Base-by-base conservation (phyloP, 2,888 invertebrate species). In the Heliconius aoede region DNA sequence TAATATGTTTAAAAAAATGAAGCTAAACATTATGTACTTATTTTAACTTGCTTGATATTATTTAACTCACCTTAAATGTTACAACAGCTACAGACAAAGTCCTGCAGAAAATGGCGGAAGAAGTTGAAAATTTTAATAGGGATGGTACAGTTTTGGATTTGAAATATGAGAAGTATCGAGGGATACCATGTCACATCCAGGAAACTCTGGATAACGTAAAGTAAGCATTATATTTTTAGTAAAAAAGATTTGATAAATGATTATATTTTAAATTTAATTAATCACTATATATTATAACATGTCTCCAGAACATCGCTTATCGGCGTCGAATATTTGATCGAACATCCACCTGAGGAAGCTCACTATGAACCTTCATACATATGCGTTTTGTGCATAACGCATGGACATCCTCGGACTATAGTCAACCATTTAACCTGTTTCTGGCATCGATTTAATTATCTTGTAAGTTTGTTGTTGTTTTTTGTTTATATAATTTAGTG, bases 301-400 rank as follows among this genome's bases (percentile, higher is more conserved):
- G 7, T 64, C 32, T 64, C 26, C 82, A 95, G 95, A 82, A 90
- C 90, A 40, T 95, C 96, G 7, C 86, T 96, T 69, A 86, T 97
- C 75, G 98, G 97, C n/a, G 87, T 97, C 76, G 98, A 98, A 89
- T 98, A 97, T 89, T 91, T 97, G 69, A 88, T 98, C 65, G 98
- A 98, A 89, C 89, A 97, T 82, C 93, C 95, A 55, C 95, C 96
- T 73, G 95, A 96, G 84, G 90, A 96, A 83, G 90, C 94, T 11
- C 95, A 95, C 80, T 95, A 95, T 85, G 97, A 97, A 88, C 97
- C 97, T 0, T 91, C 95, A 72, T 98, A 98, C 89, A 94, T 96
- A 72, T 98, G 98, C 90, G 95, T 97, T 82, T 92, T 98, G 79
- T 98, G 98, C 89, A 95, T 96, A 84, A 97, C 97, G 89, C 96